A percentile compares a stretch with the other conserved stretches of the same genome.
Conservation (phyloP, 2,113 vertebrate genomes). For the Garra rufa region DNA sequence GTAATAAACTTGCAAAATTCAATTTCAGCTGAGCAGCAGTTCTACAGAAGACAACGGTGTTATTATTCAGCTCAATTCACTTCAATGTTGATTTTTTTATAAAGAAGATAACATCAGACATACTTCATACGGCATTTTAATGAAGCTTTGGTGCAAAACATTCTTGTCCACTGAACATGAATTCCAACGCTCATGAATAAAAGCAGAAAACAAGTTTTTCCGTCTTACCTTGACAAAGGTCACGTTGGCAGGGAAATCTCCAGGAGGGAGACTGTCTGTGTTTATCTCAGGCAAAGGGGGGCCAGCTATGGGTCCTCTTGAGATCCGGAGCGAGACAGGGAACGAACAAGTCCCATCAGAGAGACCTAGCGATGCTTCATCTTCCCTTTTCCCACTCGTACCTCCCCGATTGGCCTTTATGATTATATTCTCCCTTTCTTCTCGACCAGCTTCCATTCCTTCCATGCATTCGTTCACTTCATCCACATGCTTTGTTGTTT, state of each 20-base stretch:
- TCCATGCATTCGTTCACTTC: not conserved
- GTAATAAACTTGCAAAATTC: not conserved
- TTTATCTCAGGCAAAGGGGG: constrained; percentile 75
- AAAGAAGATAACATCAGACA: not conserved
- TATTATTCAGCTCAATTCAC: not conserved
- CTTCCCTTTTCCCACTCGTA: not conserved
- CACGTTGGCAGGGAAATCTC: constrained; percentile 88
- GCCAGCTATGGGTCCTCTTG: constrained; percentile 88
- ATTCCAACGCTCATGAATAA: not conserved
- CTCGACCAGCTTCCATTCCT: not conserved
- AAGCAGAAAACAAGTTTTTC: not conserved
- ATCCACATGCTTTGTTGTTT: constrained; percentile 1
- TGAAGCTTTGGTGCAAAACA: not conserved
- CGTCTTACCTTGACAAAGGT: constrained; percentile 87
- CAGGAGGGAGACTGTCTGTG: constrained; percentile 60
- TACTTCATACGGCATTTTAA: not conserved
- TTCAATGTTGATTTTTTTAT: not conserved
- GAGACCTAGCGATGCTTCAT: not conserved
- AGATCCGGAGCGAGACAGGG: constrained; percentile 84
- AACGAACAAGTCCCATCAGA: constrained; percentile 71
- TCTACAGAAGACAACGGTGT: not conserved
- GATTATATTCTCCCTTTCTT: not conserved
- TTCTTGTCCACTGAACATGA: not conserved
- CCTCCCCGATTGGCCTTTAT: not conserved
- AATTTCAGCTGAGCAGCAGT: not conserved